Evolutionary conservation across 2,113 vertebrate genomes (phyloP), one percentile per base, ranked within the genome.

Genomic region (Anguilla rostrata): DNA sequence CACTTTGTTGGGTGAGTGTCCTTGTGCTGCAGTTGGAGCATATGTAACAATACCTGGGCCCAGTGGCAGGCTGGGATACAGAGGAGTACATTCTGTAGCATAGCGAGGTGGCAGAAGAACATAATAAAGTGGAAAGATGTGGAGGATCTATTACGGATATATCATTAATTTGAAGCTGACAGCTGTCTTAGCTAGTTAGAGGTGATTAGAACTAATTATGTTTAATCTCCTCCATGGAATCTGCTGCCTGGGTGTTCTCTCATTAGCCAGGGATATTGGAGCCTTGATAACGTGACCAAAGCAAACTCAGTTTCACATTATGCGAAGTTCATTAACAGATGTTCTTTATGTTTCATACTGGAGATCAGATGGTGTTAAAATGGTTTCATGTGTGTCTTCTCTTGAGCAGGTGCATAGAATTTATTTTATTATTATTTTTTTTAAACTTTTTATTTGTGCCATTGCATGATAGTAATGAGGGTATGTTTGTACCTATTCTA

Each of bases 171-270:
- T 83, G 39, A 41, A 39, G 89, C 82, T 78, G 89, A 82, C 91
- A 86, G 90, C 90, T 93, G 91, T 86, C 84, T 85, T 88, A 5
- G 63, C 84, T 34, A 41, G 82, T 89, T 89, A 75, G 83, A 57
- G 46, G 49, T 60, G 87, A 91, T 39, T 87, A 82, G 88, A 82
- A 84, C 84, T 93, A 88, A 91, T 91, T 93, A 90, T 81, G 79
- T 87, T 93, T 90, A 91, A 91, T 92, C 89, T 91, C 88, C 83
- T 84, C 78, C 39, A 75, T 39, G 20, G 29, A 79, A 12, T 12
- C 83, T 29, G 46, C 56, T 53, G 57, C 46, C 39, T 81, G 43
- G 43, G 87, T n/a, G 79, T 39, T 41, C 85, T 82, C 79, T 78
- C 83, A 26, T 84, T 34, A 86, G 90, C 60, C 80, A 40, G 12